Conservation (phyloP, 2,888 invertebrate genomes). For the Stratiomys singularior region DNA sequence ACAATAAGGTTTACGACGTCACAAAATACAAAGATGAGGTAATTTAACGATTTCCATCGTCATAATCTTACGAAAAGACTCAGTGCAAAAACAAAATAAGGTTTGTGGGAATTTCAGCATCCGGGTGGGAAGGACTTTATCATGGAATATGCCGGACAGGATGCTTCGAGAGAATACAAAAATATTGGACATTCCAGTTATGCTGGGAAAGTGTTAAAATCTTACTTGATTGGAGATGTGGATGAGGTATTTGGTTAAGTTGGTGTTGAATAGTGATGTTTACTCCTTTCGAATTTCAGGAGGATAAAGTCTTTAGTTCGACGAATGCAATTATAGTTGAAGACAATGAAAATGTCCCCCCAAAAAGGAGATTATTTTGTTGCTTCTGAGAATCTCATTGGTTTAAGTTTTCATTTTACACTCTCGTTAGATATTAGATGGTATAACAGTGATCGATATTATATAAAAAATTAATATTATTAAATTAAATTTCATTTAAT, state of each 20-base stretch:
- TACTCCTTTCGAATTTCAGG: background rate
- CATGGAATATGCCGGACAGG: constrained; percentile 73
- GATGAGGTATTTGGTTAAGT: constrained; percentile 48
- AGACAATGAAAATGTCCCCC: background rate
- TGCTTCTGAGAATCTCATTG: background rate
- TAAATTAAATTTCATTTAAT: no score
- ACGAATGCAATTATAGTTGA: background rate
- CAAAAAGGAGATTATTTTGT: background rate
- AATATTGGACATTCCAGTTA: constrained; percentile 76
- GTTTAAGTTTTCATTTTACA: no score
- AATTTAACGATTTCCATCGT: constrained; percentile 43
- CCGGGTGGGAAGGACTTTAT: constrained; percentile 75
- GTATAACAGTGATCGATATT: no score
- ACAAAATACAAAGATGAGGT: constrained; percentile 73
- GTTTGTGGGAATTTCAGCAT: constrained; percentile 67
- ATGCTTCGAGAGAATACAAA: constrained; percentile 74
- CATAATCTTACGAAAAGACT: background rate
- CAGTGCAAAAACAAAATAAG: background rate
- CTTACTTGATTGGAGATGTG: constrained; percentile 75
- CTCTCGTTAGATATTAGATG: no score
- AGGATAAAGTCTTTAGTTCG: background rate
- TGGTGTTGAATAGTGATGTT: background rate
- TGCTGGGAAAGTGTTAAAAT: constrained; percentile 69
- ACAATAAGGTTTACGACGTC: constrained; percentile 75
- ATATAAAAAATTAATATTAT: no score